Conservation (phyloP, 2,113 vertebrate genomes). For the Calyptommatus sinebrachiatus region DNA sequence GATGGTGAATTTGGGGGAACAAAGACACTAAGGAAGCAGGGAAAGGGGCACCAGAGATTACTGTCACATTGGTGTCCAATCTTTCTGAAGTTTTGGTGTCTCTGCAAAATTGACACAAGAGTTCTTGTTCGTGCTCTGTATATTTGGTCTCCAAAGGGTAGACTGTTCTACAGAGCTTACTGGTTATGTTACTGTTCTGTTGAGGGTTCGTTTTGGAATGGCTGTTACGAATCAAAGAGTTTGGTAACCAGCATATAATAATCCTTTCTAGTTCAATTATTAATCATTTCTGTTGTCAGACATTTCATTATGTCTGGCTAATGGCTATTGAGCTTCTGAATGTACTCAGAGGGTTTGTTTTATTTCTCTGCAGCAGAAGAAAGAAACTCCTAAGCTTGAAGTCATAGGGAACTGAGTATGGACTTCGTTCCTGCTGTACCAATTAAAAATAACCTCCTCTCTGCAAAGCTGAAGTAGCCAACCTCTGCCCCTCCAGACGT, state of each 20-base stretch:
- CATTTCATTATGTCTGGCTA: not conserved
- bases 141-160: not conserved
- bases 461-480: too few species aligned
- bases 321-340: constrained; percentile 1
- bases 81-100: constrained; percentile 10
- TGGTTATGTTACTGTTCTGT: not conserved
- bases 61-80: not conserved
- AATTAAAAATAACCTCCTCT: too few species aligned
- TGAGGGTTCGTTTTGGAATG: not conserved
- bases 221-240: not conserved
- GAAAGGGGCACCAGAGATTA: not conserved
- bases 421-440: not conserved
- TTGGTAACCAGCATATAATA: not conserved
- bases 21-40: not conserved
- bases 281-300: not conserved
- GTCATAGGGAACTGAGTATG: not conserved
- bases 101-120: not conserved
- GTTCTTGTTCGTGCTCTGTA: not conserved
- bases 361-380: not conserved
- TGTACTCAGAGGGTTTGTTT: not conserved
- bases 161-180: not conserved
- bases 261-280: not conserved
- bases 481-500: too few species aligned
- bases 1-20: too few species aligned
- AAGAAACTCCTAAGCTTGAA: not conserved